A percentile compares a stretch with the other conserved stretches of the same genome.
Conservation (phyloP, 2,888 invertebrate genomes). For the Megalurothrips usitatus region DNA sequence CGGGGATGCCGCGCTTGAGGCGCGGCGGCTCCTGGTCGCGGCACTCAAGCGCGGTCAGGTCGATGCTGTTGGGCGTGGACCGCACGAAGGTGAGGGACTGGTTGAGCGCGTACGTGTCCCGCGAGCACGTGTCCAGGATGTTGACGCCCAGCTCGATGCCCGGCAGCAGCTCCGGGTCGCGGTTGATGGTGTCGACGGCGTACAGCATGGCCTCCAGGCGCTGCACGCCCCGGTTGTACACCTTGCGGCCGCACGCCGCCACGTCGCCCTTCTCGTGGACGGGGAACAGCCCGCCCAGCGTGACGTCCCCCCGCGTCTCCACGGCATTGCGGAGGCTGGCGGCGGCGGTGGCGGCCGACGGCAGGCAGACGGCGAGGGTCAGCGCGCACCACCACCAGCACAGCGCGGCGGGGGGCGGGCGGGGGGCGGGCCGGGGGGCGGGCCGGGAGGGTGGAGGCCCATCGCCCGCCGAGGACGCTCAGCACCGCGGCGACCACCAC, state of each 20-base stretch:
- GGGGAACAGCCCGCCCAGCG: slow-evolving; percentile 55
- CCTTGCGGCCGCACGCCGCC: slow-evolving; percentile 55
- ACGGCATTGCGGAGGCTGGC: background rate
- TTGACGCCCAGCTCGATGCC: slow-evolving; percentile 61
- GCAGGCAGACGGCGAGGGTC: background rate
- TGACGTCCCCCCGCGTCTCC: slow-evolving; percentile 52
- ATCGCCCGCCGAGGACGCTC: background rate
- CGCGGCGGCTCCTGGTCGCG: slow-evolving; percentile 42
- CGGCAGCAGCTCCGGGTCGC: slow-evolving; percentile 54
- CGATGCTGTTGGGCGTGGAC: slow-evolving; percentile 44
- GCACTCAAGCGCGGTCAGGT: slow-evolving; percentile 35
- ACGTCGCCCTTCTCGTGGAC: slow-evolving; percentile 49
- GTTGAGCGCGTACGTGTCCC: slow-evolving; percentile 71
- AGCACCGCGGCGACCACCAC: no score
- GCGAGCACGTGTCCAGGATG: slow-evolving; percentile 77
- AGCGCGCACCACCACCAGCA: background rate
- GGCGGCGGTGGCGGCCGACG: background rate
- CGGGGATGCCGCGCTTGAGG: slow-evolving; percentile 47
- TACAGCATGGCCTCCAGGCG: slow-evolving; percentile 60
- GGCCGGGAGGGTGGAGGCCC: slow-evolving; percentile 32
- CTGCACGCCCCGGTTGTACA: slow-evolving; percentile 73
- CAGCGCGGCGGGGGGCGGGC: slow-evolving; percentile 22
- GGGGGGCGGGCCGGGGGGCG: slow-evolving; percentile 32
- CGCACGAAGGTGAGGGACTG: slow-evolving; percentile 71
- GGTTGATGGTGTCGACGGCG: slow-evolving; percentile 62